These are phyloP conservation scores for Bursaphelenchus okinawaensis DNA, from an alignment of 2,888 invertebrate genomes.

Conservation along the genomic window DNA sequence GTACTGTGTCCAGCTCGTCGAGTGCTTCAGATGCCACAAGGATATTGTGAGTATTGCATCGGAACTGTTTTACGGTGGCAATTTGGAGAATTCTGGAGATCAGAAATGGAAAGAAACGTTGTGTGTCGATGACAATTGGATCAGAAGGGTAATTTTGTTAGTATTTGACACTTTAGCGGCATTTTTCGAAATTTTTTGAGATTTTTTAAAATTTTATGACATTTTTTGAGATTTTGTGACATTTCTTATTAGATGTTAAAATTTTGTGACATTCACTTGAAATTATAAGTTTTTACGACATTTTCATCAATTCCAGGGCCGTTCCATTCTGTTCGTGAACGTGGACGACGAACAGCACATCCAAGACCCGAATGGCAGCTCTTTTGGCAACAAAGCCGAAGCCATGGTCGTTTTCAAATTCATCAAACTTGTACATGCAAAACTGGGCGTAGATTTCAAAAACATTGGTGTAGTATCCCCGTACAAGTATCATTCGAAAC, in stretches of 20 bases:
- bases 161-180: background rate
- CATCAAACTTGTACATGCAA: background rate
- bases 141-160: conserved; percentile 1
- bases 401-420: background rate
- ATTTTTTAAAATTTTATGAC: background rate
- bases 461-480: conserved; percentile 33
- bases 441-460: background rate
- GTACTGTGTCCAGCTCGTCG: conserved; percentile 13
- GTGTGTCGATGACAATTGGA: background rate
- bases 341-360: background rate
- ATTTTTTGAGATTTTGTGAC: conserved; percentile 3
- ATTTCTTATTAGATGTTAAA: too few species aligned
- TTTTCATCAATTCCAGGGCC: too few species aligned
- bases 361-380: background rate
- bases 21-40: conserved; percentile 30
- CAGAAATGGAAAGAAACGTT: background rate
- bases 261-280: too few species aligned
- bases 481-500: background rate
- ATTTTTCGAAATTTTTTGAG: background rate
- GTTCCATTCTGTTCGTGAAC: background rate
- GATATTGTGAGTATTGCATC: conserved; percentile 31
- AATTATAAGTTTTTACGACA: too few species aligned
- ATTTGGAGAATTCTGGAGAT: background rate
- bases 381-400: conserved; percentile 1
- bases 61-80: conserved; percentile 24